phyloP scores from a whole-genome alignment of 2,113 vertebrate genomes.

The Ictalurus punctatus region DNA sequence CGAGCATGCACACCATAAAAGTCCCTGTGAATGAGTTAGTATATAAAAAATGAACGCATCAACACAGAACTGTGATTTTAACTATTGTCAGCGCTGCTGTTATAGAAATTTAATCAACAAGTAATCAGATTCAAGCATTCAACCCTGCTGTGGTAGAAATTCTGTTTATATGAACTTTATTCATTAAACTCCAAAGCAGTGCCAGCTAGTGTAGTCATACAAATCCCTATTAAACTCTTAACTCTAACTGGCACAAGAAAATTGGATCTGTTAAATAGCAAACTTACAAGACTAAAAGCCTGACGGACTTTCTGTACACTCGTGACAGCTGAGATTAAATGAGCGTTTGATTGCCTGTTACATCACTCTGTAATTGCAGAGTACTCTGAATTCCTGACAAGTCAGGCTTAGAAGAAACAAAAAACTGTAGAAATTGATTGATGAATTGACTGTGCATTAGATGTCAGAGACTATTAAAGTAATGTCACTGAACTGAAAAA shows the following conservation, averaged over 20 bases:
- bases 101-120: not conserved
- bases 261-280: conserved; percentile 50
- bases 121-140: not conserved
- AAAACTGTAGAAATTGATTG: conserved; percentile 33
- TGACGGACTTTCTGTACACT: conserved; percentile 29
- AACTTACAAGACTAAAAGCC: conserved; percentile 38
- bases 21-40: not conserved
- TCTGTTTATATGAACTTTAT: not conserved
- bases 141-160: not conserved
- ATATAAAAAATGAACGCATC: not conserved
- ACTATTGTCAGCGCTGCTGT: not conserved
- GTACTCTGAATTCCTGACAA: conserved; percentile 26
- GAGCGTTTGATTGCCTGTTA: conserved; percentile 28
- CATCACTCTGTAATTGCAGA: conserved; percentile 42
- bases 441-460: conserved; percentile 46
- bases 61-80: not conserved
- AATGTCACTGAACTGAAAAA: conserved; percentile 11
- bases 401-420: not conserved
- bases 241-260: conserved; percentile 32
- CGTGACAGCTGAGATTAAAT: conserved; percentile 32
- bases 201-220: not conserved
- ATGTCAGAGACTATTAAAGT: conserved; percentile 44
- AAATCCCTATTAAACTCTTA: conserved; percentile 20
- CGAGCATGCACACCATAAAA: not conserved
- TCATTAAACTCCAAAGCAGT: not conserved